These are phyloP conservation scores for Hycleus phaleratus DNA, from an alignment of 1,140 invertebrate genomes.

Conservation along the genomic window DNA sequence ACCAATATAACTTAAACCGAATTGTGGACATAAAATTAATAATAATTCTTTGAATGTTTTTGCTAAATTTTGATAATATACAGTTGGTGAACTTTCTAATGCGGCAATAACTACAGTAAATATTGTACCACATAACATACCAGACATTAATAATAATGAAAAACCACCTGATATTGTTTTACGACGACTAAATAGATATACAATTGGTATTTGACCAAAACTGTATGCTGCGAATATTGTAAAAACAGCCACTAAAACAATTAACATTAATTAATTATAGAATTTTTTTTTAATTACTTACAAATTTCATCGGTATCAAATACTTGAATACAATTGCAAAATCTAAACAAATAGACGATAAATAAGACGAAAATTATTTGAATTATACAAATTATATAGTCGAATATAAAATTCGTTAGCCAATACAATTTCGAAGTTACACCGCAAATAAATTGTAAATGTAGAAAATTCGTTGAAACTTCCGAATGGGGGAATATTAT, in stretches of 20 bases:
- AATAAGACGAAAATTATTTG: slow-evolving; percentile 1
- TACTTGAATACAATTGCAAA: background rate
- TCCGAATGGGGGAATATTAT: slow-evolving; percentile 47
- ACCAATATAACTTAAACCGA: slow-evolving; percentile 21
- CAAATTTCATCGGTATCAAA: slow-evolving; percentile 14
- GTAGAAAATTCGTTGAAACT: slow-evolving; percentile 47
- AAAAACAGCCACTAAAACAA: slow-evolving; percentile 23
- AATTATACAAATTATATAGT: slow-evolving; percentile 33
- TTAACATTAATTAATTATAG: background rate
- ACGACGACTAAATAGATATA: slow-evolving; percentile 33
- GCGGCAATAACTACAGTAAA: slow-evolving; percentile 22
- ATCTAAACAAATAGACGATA: background rate
- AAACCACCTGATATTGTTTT: slow-evolving; percentile 28
- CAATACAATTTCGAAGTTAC: slow-evolving; percentile 50
- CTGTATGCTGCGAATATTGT: slow-evolving; percentile 26
- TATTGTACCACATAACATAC: slow-evolving; percentile 30
- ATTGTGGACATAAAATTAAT: slow-evolving; percentile 25
- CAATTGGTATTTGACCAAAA: slow-evolving; percentile 26
- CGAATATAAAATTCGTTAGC: slow-evolving; percentile 50
- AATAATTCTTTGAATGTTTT: slow-evolving; percentile 17
- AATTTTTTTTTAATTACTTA: slow-evolving; percentile 13
- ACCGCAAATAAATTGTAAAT: slow-evolving; percentile 59
- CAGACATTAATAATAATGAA: slow-evolving; percentile 26
- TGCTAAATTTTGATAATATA: slow-evolving; percentile 19
- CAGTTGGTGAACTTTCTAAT: slow-evolving; percentile 20